Evolutionary conservation across 2,113 vertebrate genomes (phyloP), one percentile per base, ranked within the genome.

Genomic region (Trematocara variabile): DNA sequence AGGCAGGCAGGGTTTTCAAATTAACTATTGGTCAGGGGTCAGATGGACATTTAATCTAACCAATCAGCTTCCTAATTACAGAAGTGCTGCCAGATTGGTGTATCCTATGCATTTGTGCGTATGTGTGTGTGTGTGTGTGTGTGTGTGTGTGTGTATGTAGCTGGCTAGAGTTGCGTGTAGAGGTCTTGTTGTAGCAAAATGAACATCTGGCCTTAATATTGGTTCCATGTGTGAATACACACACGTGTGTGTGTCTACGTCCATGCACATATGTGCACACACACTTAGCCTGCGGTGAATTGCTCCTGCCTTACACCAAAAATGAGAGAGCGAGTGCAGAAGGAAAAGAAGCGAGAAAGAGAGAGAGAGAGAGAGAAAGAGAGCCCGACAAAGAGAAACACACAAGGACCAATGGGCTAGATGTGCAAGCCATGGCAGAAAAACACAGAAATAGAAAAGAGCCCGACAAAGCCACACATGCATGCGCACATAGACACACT

Each of bases 51-150:
- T 95, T 95, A 95, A 95, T 95, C 94, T 92, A 92, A 95, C 95
- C 95, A 95, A 95, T 95, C 95, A 95, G 93, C 93, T 95, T 95
- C 95, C 95, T 95, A 95, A 95, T 95, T 95, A 94, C 93, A 95
- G 92, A 92, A 93, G 91, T 73, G 93, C 93, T 94, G 95, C 93
- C 92, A 95, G 93, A 92, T 81, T 63, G 87, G 89, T 82, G 70
- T 79, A 86, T 70, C 88, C 58, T 86, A 60, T 83, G 82, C 54
- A 80, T 92, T 58, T 83, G 25, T 89, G 58, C 0, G 33, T 37
- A 10, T 37, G 56, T 58, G 55, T 52, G 6, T 37, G 56, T 58
- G 54, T 37, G 56, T 58, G 54, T 52, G 46, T 30, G 41, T 82
- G 83, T 82, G 85, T 77, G 54, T 82, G 39, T 70, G 84, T 88